These are phyloP conservation scores for Epinephelus awoara DNA, from an alignment of 2,797 vertebrate species.

Conservation along the genomic window DNA sequence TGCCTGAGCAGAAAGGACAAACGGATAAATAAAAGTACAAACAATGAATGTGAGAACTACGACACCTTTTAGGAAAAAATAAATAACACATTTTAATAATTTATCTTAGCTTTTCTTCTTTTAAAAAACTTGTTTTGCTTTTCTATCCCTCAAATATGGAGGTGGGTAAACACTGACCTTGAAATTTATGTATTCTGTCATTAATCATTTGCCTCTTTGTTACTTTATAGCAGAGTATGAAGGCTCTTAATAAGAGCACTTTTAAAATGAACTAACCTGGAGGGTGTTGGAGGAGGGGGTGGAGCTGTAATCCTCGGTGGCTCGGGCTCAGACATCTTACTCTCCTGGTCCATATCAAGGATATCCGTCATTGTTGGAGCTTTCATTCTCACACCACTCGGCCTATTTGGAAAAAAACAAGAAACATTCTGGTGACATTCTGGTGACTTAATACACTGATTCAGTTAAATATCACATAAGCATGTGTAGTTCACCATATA, in stretches of 20 bases:
- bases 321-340: constrained; percentile 41
- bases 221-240: not conserved
- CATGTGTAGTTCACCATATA: too few relatives aligned
- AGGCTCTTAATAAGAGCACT: not conserved
- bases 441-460: not conserved
- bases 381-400: constrained; percentile 87
- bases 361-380: constrained; percentile 85
- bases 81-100: not conserved
- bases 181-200: not conserved
- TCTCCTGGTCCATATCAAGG: constrained; percentile 80
- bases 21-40: not conserved
- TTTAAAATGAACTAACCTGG: constrained; percentile 63
- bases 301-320: constrained; percentile 69
- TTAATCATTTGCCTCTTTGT: not conserved
- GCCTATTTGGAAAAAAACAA: constrained; percentile 70
- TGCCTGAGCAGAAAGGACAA: constrained; percentile 42
- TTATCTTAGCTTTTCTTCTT: not conserved
- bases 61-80: not conserved
- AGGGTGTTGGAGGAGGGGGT: constrained; percentile 57
- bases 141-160: not conserved
- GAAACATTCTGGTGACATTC: not conserved
- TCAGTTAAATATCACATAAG: too few relatives aligned
- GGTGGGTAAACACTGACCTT: not conserved
- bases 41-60: not conserved
- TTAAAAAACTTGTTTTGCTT: not conserved